A percentile compares a stretch with the other conserved stretches of the same genome.
Evolutionary conservation across 2,888 invertebrate genomes (phyloP).

Genomic region (Chouioia cunea): DNA sequence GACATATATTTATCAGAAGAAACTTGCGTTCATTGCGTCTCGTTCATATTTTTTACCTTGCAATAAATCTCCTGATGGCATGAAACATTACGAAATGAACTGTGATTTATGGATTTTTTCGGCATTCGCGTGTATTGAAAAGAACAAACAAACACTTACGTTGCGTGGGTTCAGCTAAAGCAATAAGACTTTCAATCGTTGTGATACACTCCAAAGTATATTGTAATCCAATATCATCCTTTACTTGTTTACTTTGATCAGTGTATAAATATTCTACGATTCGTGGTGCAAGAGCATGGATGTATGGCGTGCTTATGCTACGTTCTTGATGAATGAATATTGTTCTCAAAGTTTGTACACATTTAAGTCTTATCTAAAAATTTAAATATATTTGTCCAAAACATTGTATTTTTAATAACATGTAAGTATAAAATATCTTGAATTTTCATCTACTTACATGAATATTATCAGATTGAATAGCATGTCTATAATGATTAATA

Average conservation of each 20-base stretch:
- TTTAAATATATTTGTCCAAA: constrained; percentile 21
- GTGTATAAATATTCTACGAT: constrained; percentile 82
- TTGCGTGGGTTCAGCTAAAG: constrained; percentile 81
- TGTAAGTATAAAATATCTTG: neutral
- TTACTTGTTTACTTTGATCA: constrained; percentile 74
- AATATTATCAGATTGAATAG: constrained; percentile 77
- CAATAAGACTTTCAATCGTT: constrained; percentile 81
- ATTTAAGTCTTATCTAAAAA: constrained; percentile 78
- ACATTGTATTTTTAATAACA: neutral
- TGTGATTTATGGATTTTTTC: constrained; percentile 20
- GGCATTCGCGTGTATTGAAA: too few species aligned
- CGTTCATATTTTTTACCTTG: constrained; percentile 69
- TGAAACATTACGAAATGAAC: constrained; percentile 55
- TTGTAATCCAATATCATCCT: constrained; percentile 77
- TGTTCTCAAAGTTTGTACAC: constrained; percentile 82
- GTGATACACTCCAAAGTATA: constrained; percentile 81
- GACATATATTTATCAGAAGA: constrained; percentile 18
- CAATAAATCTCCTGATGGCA: constrained; percentile 71
- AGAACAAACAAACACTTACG: constrained; percentile 74
- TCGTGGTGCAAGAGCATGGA: constrained; percentile 84
- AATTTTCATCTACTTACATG: constrained; percentile 66
- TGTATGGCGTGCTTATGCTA: constrained; percentile 81
- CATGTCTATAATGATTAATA: constrained; percentile 91
- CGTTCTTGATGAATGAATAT: constrained; percentile 82
- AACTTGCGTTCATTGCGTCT: constrained; percentile 13